Evolutionary conservation across 2,113 vertebrate species (phyloP).

Genomic region (Perca fluviatilis): DNA sequence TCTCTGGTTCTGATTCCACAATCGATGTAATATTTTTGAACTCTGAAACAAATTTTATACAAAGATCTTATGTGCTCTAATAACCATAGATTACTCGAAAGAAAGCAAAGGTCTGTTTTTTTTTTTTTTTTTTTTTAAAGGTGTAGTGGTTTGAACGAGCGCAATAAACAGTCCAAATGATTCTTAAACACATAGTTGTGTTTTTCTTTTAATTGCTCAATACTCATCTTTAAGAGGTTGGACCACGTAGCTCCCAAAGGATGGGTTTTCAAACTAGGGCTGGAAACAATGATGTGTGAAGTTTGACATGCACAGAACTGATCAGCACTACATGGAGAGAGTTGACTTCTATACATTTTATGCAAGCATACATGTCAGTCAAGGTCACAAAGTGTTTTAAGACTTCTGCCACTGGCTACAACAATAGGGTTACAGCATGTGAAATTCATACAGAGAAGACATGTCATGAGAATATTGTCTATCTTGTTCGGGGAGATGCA

Average conservation of each 20-base stretch:
- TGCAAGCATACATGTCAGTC: background rate
- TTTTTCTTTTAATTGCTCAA: background rate
- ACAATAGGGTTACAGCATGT: too few species aligned
- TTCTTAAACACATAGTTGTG: constrained; percentile 39
- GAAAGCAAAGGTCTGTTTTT: constrained; percentile 26
- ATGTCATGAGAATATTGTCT: too few species aligned
- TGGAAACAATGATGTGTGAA: background rate
- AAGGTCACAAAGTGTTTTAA: background rate
- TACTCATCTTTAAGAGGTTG: background rate
- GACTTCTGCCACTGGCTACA: background rate
- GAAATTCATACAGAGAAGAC: too few species aligned
- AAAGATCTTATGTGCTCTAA: constrained; percentile 42
- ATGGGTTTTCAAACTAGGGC: background rate
- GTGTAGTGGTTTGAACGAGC: constrained; percentile 55
- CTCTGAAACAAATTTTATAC: constrained; percentile 68
- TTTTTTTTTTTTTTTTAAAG: constrained; percentile 47
- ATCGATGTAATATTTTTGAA: constrained; percentile 40
- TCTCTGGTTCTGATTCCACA: constrained; percentile 45
- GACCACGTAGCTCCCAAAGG: background rate
- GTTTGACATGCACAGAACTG: background rate
- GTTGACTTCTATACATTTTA: background rate
- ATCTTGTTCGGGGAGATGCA: background rate
- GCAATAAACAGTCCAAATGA: constrained; percentile 67
- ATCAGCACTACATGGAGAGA: background rate
- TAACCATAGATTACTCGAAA: constrained; percentile 38